Base-by-base conservation (phyloP, 2,797 vertebrate genomes). In the Euthynnus affinis region DNA sequence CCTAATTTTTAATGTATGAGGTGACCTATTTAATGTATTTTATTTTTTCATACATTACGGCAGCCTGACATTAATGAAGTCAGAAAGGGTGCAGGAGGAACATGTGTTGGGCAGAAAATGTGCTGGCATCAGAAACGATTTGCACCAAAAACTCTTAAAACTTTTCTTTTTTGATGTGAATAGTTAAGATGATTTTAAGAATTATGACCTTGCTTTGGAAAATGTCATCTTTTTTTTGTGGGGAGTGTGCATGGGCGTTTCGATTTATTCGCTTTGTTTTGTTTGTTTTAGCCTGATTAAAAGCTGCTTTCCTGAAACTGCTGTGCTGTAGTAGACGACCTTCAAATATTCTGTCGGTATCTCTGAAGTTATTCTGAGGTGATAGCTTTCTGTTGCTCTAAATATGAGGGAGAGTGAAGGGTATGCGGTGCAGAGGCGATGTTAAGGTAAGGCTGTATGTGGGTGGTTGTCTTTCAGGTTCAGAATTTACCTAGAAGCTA, bases 381-480 rank as follows among this genome's bases (percentile, higher is more conserved):
- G 67, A 65, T 49, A 15, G 58, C 55, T 3, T 20, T 70, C 52
- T 2, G 9, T 55, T 48, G 46, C 29, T 73, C 56, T 51, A 60
- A 53, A 52, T 48, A 32, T 53, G 68, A 56, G 65, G 68, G 20
- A 37, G 27, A 40, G 60, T 7, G 40, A 57, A 55, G 27, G 67
- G 29, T 51, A 14, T 58, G 68, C 76, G 59, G 75, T 74, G 80
- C 72, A 85, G 75, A 80, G 81, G 65, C 81, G 82, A 79, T 78
- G 82, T 42, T 59, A 60, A 80, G 86, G 71, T 82, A 62, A 61
- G 74, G 63, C 80, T 69, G 29, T 13, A 60, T 49, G 90, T 88
- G 85, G 91, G 88, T 12, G 83, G 76, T 14, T 81, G 59, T 67
- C 73, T 88, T 83, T 69, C 71, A 74, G 78, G 64, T 70, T 65